Evolutionary conservation across 2,888 invertebrate genomes (phyloP), one percentile per base, ranked within the genome.

Genomic region (Strigamia maritima): DNA sequence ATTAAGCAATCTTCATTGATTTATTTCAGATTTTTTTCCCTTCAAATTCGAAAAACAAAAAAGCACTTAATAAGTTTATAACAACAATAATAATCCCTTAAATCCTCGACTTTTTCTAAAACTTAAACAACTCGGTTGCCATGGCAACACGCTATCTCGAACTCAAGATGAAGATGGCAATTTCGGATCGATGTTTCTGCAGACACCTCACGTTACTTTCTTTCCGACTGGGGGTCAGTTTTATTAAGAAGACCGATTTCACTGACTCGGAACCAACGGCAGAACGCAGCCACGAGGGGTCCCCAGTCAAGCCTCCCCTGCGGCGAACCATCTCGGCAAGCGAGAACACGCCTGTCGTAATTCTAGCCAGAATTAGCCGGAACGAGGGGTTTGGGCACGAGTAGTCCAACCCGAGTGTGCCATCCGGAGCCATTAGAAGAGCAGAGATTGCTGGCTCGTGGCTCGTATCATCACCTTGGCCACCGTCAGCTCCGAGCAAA

Each of bases 401-500:
- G 70, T 70, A 70, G 70, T 70, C 70, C 26, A 70, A 70, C 70
- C 70, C 26, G 70, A 70, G 70, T 70, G 70, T 26, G 70, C 70
- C 70, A 70, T 70, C 70, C 70, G 70, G 70, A 70, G 70, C 70
- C 70, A 70, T 70, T 70, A 70, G 70, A 70, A 70, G 70, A 28
- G 70, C 70, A 70, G 70, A 70, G 70, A 70, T 70, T 70, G 70
- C 70, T 70, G 70, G 70, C 70, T 70, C 70, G 70, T 70, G 70
- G 70, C 70, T 70, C 70, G 70, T 70, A 70, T 70, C 70, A 70
- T 70, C 70, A 70, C 70, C 70, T 70, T 70, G 70, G 70, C 70
- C 70, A 70, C 70, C 70, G 70, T 28, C 70, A 70, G 70, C 70
- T 24, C 14, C 14, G 26, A 70, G 70, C 19, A 70, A 70, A 70